phyloP scores from a whole-genome alignment of 2,797 vertebrate species.

The Liparis tanakae region DNA sequence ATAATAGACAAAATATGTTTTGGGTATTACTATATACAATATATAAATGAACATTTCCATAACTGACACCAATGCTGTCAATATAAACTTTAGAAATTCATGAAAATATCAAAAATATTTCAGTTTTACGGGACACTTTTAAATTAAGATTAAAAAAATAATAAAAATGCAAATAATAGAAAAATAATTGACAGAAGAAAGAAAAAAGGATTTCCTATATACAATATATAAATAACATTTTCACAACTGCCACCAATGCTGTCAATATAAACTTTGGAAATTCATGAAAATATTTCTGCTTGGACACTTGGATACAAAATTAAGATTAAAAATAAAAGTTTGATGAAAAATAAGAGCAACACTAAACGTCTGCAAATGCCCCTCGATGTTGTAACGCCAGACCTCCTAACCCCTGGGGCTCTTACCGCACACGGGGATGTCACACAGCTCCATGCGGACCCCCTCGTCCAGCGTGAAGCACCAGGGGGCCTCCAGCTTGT shows the following conservation, averaged over 20 bases:
- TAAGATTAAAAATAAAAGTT: not conserved
- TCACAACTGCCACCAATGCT: not conserved
- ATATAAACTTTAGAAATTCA: no score
- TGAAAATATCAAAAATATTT: not conserved
- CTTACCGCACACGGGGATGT: conserved; percentile 93
- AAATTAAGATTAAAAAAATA: not conserved
- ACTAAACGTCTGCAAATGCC: not conserved
- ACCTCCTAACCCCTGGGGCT: no score
- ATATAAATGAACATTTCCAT: not conserved
- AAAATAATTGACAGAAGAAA: not conserved
- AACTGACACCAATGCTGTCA: not conserved
- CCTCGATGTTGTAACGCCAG: no score
- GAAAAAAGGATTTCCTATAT: not conserved
- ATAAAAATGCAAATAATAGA: not conserved
- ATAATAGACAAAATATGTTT: no score
- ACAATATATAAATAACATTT: not conserved
- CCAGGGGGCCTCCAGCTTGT: conserved; percentile 95
- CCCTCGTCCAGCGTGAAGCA: conserved; percentile 97
- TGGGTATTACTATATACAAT: conserved; percentile 5
- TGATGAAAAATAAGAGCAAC: not conserved
- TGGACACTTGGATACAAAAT: not conserved
- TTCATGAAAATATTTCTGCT: not conserved
- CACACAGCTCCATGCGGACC: conserved; percentile 93
- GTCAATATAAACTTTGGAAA: no score
- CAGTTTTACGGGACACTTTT: not conserved